These are phyloP conservation scores for Pteropus rufus DNA, from an alignment of 2,797 vertebrate genomes.

Conservation along the genomic window DNA sequence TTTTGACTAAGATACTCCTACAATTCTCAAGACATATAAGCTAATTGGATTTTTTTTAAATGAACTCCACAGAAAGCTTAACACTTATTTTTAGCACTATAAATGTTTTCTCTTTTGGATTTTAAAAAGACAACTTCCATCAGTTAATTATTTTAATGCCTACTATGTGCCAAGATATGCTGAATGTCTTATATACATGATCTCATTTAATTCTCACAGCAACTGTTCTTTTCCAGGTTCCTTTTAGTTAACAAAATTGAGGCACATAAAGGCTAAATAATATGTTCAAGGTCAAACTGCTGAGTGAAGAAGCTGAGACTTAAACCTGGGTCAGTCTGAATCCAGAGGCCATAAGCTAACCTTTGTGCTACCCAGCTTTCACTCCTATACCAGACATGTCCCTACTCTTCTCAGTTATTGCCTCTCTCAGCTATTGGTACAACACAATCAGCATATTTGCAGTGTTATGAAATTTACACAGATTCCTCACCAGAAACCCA, in stretches of 20 bases:
- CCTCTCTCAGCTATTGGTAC: background rate
- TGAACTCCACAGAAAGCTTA: constrained; percentile 24
- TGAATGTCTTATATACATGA: background rate
- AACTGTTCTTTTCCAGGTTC: background rate
- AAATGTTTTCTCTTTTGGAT: background rate
- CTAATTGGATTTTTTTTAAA: constrained; percentile 49
- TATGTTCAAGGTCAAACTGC: background rate
- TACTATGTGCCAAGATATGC: background rate
- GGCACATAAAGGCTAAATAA: background rate
- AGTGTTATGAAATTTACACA: background rate
- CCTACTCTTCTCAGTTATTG: background rate
- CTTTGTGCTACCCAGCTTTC: background rate
- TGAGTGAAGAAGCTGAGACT: background rate
- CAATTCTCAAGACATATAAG: constrained; percentile 69
- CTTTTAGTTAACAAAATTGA: background rate
- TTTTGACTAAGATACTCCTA: constrained; percentile 78
- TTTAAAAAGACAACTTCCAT: background rate
- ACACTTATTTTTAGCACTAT: constrained; percentile 6
- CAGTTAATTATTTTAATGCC: background rate
- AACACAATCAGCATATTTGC: background rate
- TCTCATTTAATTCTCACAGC: background rate
- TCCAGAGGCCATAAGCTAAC: background rate
- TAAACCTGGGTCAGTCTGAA: background rate
- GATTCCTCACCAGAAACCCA: background rate
- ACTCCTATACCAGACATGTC: background rate